phyloP scores from a whole-genome alignment of 2,113 vertebrate genomes.

The Hemiscyllium ocellatum region DNA sequence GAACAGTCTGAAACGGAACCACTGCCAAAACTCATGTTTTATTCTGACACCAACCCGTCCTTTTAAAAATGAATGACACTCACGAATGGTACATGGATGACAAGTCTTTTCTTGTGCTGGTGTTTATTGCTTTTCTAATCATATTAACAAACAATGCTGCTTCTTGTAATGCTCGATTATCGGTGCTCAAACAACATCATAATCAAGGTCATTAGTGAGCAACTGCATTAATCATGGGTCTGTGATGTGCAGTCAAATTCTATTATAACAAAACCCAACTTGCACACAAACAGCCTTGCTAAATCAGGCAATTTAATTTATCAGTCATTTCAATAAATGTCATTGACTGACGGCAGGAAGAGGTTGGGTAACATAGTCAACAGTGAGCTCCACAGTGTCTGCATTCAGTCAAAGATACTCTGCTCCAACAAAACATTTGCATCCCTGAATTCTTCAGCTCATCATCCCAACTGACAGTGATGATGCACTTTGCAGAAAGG shows the following conservation, averaged over 20 bases:
- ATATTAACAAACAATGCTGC: not conserved
- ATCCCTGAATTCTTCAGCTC: slow-evolving; percentile 1
- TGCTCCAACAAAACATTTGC: not conserved
- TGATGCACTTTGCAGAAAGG: not conserved
- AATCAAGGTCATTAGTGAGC: slow-evolving; percentile 20
- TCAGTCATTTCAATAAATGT: not conserved
- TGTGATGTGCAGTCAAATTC: not conserved
- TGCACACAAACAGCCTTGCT: not conserved
- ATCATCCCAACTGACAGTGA: not conserved
- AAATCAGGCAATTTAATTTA: not conserved
- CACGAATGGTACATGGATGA: not conserved
- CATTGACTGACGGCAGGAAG: not conserved
- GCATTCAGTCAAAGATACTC: not conserved
- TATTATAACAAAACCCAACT: not conserved
- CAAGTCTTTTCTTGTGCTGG: not conserved
- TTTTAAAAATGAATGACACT: not conserved
- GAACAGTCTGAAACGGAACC: not conserved
- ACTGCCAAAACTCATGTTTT: not conserved
- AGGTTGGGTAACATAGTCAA: not conserved
- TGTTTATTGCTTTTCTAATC: not conserved
- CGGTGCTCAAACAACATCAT: not conserved
- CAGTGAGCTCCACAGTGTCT: not conserved
- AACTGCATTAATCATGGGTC: not conserved
- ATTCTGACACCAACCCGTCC: not conserved
- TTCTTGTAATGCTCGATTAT: slow-evolving; percentile 2